Evolutionary conservation across 2,113 vertebrate species (phyloP).

Genomic region (Bombycilla garrulus): DNA sequence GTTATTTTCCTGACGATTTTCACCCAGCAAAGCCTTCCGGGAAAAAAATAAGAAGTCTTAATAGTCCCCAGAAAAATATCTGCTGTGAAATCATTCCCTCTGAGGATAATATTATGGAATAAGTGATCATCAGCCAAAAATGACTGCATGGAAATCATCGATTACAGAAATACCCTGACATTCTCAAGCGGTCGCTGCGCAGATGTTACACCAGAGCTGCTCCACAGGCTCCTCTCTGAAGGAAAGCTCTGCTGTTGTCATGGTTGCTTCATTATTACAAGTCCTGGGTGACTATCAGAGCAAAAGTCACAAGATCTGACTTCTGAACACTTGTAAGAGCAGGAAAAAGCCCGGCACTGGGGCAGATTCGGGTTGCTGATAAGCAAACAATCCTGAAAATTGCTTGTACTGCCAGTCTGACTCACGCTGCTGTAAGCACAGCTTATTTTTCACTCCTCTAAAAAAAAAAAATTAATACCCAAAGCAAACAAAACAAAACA

Average conservation of each 20-base stretch:
- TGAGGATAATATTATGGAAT: neutral
- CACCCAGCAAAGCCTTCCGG: too few species aligned
- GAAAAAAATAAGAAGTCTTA: neutral
- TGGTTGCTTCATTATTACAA: neutral
- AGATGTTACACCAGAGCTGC: neutral
- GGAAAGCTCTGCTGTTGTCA: neutral
- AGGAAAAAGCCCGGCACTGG: neutral
- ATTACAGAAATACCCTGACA: neutral
- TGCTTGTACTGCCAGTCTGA: neutral
- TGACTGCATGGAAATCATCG: neutral
- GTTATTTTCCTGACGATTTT: too few species aligned
- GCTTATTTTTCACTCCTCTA: neutral
- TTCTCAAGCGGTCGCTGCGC: neutral
- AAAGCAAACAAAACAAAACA: neutral
- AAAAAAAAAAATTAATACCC: neutral
- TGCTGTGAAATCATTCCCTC: neutral
- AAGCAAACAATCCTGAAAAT: neutral
- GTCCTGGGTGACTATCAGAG: neutral
- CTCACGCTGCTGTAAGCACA: neutral
- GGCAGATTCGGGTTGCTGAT: neutral
- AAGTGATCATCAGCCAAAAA: neutral
- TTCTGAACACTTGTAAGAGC: neutral
- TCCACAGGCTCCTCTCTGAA: neutral
- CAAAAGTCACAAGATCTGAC: neutral
- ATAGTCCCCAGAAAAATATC: neutral